A percentile compares a stretch with the other conserved stretches of the same genome.
phyloP scores from a whole-genome alignment of 2,888 invertebrate species.

The Acleris laterana region DNA sequence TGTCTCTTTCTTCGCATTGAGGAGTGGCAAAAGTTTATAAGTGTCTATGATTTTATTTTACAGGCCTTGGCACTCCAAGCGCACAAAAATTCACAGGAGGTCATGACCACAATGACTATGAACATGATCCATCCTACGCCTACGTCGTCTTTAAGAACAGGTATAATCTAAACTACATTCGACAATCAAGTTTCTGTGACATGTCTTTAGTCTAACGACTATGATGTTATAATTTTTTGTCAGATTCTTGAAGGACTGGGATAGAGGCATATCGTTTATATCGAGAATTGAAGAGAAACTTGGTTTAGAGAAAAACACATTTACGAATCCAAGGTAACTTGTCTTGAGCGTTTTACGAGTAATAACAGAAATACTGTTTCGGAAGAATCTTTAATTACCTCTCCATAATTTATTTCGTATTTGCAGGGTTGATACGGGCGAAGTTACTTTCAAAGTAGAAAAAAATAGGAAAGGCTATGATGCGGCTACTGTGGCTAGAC shows the following conservation, averaged over 20 bases:
- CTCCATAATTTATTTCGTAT: constrained; percentile 39
- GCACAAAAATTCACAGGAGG: constrained; percentile 54
- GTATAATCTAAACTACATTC: constrained; percentile 61
- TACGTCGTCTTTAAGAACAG: constrained; percentile 90
- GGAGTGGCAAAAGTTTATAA: background rate
- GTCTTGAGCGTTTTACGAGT: background rate
- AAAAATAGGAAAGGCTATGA: constrained; percentile 87
- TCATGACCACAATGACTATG: constrained; percentile 83
- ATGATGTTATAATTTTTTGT: background rate
- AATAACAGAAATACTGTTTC: background rate
- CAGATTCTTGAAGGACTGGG: constrained; percentile 85
- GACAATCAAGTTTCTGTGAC: too few relatives aligned
- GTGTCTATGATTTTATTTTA: constrained; percentile 47
- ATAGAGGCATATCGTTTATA: constrained; percentile 89
- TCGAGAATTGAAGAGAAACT: constrained; percentile 88
- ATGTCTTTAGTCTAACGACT: constrained; percentile 35
- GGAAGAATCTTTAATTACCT: too few relatives aligned
- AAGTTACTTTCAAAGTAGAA: constrained; percentile 90
- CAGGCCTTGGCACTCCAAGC: constrained; percentile 60
- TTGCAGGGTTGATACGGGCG: constrained; percentile 89
- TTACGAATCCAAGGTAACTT: constrained; percentile 86
- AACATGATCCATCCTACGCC: constrained; percentile 91
- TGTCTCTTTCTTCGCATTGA: background rate
- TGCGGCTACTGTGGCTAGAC: constrained; percentile 87
- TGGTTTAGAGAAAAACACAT: constrained; percentile 85